These are phyloP conservation scores for Mustelus asterias DNA, from an alignment of 2,113 vertebrate genomes.

Conservation along the genomic window DNA sequence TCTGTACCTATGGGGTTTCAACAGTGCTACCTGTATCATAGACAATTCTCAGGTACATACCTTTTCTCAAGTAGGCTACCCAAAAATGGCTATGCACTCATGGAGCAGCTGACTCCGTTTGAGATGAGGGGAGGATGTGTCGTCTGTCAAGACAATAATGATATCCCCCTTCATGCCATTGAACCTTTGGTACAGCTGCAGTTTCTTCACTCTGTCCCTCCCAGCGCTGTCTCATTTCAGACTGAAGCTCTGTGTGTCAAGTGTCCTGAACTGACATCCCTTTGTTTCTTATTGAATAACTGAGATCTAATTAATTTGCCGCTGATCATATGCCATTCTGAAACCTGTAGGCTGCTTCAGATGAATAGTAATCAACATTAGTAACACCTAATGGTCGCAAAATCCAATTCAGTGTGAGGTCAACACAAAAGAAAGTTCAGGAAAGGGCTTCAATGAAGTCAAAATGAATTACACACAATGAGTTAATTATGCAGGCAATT, in stretches of 20 bases:
- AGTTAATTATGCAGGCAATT: not conserved
- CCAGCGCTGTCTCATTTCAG: not conserved
- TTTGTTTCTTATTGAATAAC: not conserved
- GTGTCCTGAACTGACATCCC: not conserved
- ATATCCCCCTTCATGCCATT: not conserved
- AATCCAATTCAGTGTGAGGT: constrained; percentile 20
- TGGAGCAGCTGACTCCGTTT: not conserved
- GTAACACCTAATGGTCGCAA: not conserved
- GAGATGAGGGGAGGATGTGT: not conserved
- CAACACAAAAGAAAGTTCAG: not conserved
- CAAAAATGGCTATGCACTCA: not conserved
- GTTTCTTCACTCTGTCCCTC: not conserved
- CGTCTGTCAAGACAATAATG: no score
- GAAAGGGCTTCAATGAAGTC: constrained; percentile 7
- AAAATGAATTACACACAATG: constrained; percentile 1
- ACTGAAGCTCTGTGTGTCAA: not conserved
- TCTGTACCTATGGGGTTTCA: not conserved
- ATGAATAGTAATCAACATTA: constrained; percentile 4
- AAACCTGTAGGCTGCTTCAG: not conserved
- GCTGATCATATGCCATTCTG: not conserved
- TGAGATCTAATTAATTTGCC: constrained; percentile 17
- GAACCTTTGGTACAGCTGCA: not conserved
- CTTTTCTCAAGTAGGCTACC: not conserved
- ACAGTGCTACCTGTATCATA: not conserved
- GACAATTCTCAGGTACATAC: not conserved